Base-by-base conservation (phyloP, 2,888 invertebrate species). In the Mimachlamys varia region DNA sequence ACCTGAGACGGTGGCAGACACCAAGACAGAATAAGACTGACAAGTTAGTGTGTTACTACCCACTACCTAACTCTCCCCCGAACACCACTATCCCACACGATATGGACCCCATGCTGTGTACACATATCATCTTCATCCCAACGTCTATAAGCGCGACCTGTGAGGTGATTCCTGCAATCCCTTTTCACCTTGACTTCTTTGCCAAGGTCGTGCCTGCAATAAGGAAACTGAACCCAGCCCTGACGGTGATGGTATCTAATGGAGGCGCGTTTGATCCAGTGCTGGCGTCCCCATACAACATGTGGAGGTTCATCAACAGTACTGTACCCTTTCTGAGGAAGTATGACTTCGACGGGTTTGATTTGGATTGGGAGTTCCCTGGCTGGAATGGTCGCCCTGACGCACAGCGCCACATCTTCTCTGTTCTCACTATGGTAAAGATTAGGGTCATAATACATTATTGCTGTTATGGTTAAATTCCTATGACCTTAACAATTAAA, bases 301-400 rank as follows among this genome's bases (percentile, higher is more conserved):
- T 17, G 38, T 53, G n/a, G 37, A 92, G 92, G 58, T 93, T 91
- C 88, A 90, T 90, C 7, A 76, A 92, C 22, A 93, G 89, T 91
- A 90, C 88, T 27, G 91, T 91, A 38, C 88, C 88, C 10, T 94
- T 92, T 88, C 87, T 94, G 87, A 90, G 92, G 53, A 91, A 92
- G 53, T 90, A 93, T 95, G 98, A 98, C 88, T 99, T 99, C 96
- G 97, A 98, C 92, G 99, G 99, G 3, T 97, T 99, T 0, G 98
- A 99, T 94, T 97, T 99, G 53, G 98, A 99, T 95, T 99, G 99
- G 99, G 98, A 98, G 96, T 99, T 99, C 96, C 99, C 99, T 0
- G 93, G 90, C 27, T 90, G 91, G 76, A 88, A 88, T 10, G 92
- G 87, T 37, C 91, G 92, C 89, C 93, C 93, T 2, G 89, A 93